Base-by-base conservation (phyloP, 2,888 invertebrate species). In the Hypena proboscidalis region DNA sequence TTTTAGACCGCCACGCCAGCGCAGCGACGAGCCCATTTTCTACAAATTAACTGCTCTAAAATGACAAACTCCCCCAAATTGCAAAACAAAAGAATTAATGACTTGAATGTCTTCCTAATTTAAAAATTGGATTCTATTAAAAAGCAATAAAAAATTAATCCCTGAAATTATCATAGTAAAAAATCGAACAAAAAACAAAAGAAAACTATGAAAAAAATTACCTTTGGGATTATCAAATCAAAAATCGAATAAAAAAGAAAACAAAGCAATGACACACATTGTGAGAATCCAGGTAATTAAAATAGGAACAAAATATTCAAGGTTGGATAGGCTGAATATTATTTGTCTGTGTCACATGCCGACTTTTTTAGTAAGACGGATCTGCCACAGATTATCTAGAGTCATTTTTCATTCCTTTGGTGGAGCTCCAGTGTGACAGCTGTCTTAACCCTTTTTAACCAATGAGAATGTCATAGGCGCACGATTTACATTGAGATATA, bases 391-490 rank as follows among this genome's bases (percentile, higher is more conserved):
- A 90, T 90, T 87, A 90, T 90, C 89, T 88, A 57, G 47, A 64
- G 60, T 62, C 72, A 89, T 90, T 83, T 83, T 58, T 90, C 88
- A 90, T 87, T 86, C 82, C 83, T 85, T 86, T 86, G 82, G 77
- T 79, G 74, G 74, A 75, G 76, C 80, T 77, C 77, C 84, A 83
- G 82, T 86, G 82, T 90, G 87, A 88, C 90, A 90, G 89, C 83
- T 85, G 86, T 82, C 85, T 85, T 83, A 89, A 90, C 90, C 90
- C 90, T 90, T 90, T 88, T 90, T 86, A 89, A 82, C 89, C 89
- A 88, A 86, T 88, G 82, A 83, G 83, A 83, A 83, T 83, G 83
- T 83, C 85, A 84, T 84, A 85, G 85, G 78, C 79, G 70, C 82
- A 82, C 77, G 80, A 78, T 82, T 83, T 80, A 83, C 81, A 82